Percentiles rank a stretch among this genome's conserved stretches.
phyloP scores from a whole-genome alignment of 1,140 invertebrate species.

The Tetranychus cinnabarinus region DNA sequence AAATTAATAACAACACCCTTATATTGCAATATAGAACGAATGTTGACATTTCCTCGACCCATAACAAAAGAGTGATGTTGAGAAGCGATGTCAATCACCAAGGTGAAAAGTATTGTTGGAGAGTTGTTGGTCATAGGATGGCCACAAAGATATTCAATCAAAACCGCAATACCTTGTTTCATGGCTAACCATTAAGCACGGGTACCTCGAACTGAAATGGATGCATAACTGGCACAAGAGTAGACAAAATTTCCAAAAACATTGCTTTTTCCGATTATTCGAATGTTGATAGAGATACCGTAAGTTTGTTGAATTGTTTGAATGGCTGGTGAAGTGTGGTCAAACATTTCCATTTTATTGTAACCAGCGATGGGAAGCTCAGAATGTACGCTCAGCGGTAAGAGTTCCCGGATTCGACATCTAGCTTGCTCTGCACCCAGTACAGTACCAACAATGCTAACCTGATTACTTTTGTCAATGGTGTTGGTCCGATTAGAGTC shows the following conservation, averaged over 20 bases:
- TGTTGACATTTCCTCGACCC: conserved; percentile 53
- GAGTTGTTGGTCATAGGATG: conserved; percentile 3
- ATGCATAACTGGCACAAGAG: conserved; percentile 3
- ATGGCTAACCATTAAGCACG: conserved; percentile 6
- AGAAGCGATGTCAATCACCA: conserved; percentile 76
- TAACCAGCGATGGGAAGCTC: conserved; percentile 24
- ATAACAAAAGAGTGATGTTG: conserved; percentile 72
- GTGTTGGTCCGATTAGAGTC: conserved; percentile 65
- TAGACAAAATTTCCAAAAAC: not conserved
- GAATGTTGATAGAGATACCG: not conserved
- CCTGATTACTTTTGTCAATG: conserved; percentile 7
- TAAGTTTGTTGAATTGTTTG: conserved; percentile 7
- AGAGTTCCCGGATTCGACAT: conserved; percentile 55
- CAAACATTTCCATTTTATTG: not conserved
- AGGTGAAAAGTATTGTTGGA: conserved; percentile 43
- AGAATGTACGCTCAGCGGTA: conserved; percentile 72
- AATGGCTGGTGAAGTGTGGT: conserved; percentile 5
- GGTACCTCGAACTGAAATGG: conserved; percentile 5
- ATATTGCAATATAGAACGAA: conserved; percentile 60
- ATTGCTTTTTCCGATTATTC: not conserved
- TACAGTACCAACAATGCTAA: conserved; percentile 23
- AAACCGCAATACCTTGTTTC: conserved; percentile 9
- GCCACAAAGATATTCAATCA: conserved; percentile 13
- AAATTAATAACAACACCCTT: conserved; percentile 52
- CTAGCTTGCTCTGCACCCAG: conserved; percentile 70